These are phyloP conservation scores for Pissodes strobi DNA, from an alignment of 1,140 invertebrate species.

Conservation along the genomic window DNA sequence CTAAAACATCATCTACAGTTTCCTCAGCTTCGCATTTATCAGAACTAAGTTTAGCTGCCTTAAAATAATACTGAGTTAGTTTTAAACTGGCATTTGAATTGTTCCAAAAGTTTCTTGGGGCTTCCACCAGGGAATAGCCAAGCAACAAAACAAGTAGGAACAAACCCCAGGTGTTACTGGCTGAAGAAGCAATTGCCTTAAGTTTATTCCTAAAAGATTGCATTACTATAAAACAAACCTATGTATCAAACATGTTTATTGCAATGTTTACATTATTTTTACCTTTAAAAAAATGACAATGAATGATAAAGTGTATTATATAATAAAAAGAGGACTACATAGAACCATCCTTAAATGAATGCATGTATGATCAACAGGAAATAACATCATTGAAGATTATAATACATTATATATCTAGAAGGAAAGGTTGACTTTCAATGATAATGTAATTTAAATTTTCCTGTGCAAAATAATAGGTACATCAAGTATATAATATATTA, in stretches of 20 bases:
- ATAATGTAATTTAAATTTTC: too few relatives aligned
- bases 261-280: too few relatives aligned
- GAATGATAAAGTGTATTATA: too few relatives aligned
- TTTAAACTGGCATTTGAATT: slow-evolving; percentile 78
- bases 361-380: too few relatives aligned
- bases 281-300: too few relatives aligned
- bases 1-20: slow-evolving; percentile 90
- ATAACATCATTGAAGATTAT: too few relatives aligned
- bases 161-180: slow-evolving; percentile 99
- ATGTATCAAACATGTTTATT: too few relatives aligned
- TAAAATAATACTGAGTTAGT: slow-evolving; percentile 91
- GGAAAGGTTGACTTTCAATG: too few relatives aligned
- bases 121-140: slow-evolving; percentile 96
- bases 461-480: too few relatives aligned
- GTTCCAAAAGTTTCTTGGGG: slow-evolving; percentile 89
- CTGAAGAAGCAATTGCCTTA: slow-evolving; percentile 96
- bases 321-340: too few relatives aligned
- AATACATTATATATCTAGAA: too few relatives aligned
- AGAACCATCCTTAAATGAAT: too few relatives aligned
- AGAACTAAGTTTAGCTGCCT: slow-evolving; percentile 94
- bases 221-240: neutral
- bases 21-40: slow-evolving; percentile 98
- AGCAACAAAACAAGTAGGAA: slow-evolving; percentile 92
- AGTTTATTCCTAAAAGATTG: slow-evolving; percentile 73
- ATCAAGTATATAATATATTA: neutral